These are phyloP conservation scores for Pseudomyrmex concolor DNA, from an alignment of 1,140 invertebrate genomes.

Conservation along the genomic window DNA sequence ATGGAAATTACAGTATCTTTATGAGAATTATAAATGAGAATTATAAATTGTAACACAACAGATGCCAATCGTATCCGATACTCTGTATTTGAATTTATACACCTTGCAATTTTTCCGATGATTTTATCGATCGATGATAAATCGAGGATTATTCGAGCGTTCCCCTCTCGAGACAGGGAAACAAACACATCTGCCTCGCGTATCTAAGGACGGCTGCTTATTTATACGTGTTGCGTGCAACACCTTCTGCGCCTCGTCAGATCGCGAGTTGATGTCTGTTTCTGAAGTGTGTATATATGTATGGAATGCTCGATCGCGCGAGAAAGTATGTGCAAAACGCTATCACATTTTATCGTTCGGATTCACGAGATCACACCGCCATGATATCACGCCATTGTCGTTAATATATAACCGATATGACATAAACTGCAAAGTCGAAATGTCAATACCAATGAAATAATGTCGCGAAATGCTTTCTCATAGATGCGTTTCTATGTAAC, in stretches of 20 bases:
- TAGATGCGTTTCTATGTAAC: neutral
- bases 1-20: too few species aligned
- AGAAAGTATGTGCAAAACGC: conserved; percentile 18
- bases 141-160: neutral
- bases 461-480: conserved; percentile 21
- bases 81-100: neutral
- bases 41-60: too few species aligned
- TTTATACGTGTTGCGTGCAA: conserved; percentile 65
- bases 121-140: neutral
- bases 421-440: conserved; percentile 29
- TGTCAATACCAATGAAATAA: conserved; percentile 29
- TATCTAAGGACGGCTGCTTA: conserved; percentile 19
- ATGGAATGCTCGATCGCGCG: neutral
- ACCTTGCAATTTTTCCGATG: neutral
- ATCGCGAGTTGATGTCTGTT: conserved; percentile 18
- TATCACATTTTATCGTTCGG: conserved; percentile 63
- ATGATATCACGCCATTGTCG: conserved; percentile 53
- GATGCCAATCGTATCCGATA: too few species aligned
- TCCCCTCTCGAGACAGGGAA: neutral
- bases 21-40: too few species aligned
- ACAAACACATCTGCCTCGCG: neutral
- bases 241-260: conserved; percentile 23
- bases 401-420: conserved; percentile 48
- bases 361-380: conserved; percentile 61
- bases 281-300: neutral